These are phyloP conservation scores for Drosophila villosipedis DNA, from an alignment of 2,888 invertebrate species.

Conservation along the genomic window DNA sequence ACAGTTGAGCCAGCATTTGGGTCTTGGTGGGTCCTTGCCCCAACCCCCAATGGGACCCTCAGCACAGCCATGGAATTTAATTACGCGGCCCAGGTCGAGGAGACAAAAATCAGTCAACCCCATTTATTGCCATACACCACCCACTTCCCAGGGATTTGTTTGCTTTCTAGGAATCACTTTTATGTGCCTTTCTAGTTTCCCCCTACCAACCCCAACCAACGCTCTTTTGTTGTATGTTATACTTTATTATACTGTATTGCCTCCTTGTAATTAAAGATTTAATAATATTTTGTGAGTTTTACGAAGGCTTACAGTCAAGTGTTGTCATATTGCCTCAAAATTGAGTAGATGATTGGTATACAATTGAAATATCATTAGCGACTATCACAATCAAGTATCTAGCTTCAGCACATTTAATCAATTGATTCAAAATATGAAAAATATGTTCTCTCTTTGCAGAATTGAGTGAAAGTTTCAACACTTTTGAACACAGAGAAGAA, in stretches of 20 bases:
- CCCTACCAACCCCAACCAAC: not conserved
- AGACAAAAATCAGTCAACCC: conserved; percentile 57
- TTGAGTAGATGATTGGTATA: no score
- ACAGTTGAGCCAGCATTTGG: conserved; percentile 30
- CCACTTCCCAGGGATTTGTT: conserved; percentile 28
- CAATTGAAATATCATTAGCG: not conserved
- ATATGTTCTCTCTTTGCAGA: not conserved
- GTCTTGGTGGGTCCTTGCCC: not conserved
- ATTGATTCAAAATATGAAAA: not conserved
- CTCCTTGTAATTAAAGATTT: conserved; percentile 43
- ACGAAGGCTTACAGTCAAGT: conserved; percentile 26
- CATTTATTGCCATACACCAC: not conserved
- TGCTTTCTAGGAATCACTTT: conserved; percentile 42
- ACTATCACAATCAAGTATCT: not conserved
- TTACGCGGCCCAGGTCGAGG: conserved; percentile 51
- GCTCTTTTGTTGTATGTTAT: not conserved
- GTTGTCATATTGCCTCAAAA: not conserved
- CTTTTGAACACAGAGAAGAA: not conserved
- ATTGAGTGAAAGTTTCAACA: not conserved
- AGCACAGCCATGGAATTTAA: conserved; percentile 50
- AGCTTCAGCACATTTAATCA: not conserved
- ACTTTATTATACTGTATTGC: conserved; percentile 1
- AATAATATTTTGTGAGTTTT: conserved; percentile 38
- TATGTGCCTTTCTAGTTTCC: conserved; percentile 28
- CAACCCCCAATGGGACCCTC: not conserved